Base-by-base conservation (phyloP, 2,888 invertebrate species). In the Cheilosia soror region DNA sequence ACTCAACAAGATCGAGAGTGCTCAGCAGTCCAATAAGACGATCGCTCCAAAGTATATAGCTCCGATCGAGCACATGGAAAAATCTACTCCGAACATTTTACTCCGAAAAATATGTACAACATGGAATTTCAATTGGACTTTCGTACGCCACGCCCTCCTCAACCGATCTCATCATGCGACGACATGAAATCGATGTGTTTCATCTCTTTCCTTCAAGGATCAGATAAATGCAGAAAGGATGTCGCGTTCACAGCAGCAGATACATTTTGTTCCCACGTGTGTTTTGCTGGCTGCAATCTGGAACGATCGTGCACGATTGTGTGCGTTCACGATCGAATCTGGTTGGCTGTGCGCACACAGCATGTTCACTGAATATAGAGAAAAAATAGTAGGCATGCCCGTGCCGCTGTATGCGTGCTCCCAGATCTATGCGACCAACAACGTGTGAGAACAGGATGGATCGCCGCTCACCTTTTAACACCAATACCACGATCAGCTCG, bases 1-100 rank as follows among this genome's bases (percentile, higher is more conserved):
- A 9, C 37, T 13, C 47, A 69, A 65, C 65, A 60, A 60, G 69
- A 78, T 20, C 25, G 55, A 31, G 44, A 5, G 20, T 33, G 51
- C 13, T 27, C 5, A 20, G n/a, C 66, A 71, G 60, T 62, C 84
- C 84, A 84, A 84, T 84, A 42, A 63, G 75, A 15, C 60, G 84
- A 75, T 71, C 84, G 69, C 29, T 63, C 60, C 47, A 75, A 55
- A 75, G 57, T 68, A 63, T 20, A 66, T 77, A 69, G 40, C 55
- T 20, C 37, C 53, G 44, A n/a, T 29, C 49, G 44, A 40, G 72
- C 40, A 72, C 47, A 71, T 57, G 47, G 13, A 72, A 60, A 63
- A 80, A 73, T 47, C 40, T 57, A 87, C 85, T 87, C 87, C 86
- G 87, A 87, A 85, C 87, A 79, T 33, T 20, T 29, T 37, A 78